Evolutionary conservation across 2,888 invertebrate species (phyloP), one percentile per base, ranked within the genome.

Genomic region (Anagyrus pseudococci): DNA sequence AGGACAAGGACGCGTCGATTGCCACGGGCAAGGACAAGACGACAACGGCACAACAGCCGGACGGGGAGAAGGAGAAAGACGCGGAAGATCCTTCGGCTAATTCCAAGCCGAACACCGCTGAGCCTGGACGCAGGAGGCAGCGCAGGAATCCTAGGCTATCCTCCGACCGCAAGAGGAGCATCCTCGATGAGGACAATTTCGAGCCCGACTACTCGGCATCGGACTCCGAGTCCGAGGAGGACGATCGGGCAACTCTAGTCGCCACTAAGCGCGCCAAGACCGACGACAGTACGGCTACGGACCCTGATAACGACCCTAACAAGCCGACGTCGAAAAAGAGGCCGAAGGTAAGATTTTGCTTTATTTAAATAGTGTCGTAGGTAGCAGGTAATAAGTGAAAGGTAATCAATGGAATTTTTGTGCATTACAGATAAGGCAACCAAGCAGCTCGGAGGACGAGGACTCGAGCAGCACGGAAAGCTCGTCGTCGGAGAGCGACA

Each of bases 171-270:
- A 88, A 90, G 70, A 88, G 89, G 72, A 86, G 88, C 8, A 86
- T 86, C 6, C 79, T 90, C 44, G 90, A 91, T 71, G 91, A 91
- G 79, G 86, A 89, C 0, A 88, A 84, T 73, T 90, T 90, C 74
- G 90, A 89, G 72, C 90, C 90, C 0, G 90, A 91, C 75, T 90
- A 91, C 77, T 90, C 90, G 68, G 87, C 86, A 70, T 84, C 88
- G 4, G 89, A 89, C 64, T 85, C 83, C 20, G 89, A 89, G 70
- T 82, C 83, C 2, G 88, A 89, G 65, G 86, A 86, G 0, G 77
- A 79, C 10, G 72, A 73, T 8, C 54, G 73, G 70, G 75, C 53
- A 23, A 62, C 66, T 26, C 54, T 64, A 8, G 70, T 74, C 6
- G 37, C 69, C 1, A 75, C 76, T 46, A 78, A 78, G 58, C 70